A percentile compares a stretch with the other conserved stretches of the same genome.
Evolutionary conservation across 2,888 invertebrate genomes (phyloP).

Genomic region (Sinodicranocentrus sp.): DNA sequence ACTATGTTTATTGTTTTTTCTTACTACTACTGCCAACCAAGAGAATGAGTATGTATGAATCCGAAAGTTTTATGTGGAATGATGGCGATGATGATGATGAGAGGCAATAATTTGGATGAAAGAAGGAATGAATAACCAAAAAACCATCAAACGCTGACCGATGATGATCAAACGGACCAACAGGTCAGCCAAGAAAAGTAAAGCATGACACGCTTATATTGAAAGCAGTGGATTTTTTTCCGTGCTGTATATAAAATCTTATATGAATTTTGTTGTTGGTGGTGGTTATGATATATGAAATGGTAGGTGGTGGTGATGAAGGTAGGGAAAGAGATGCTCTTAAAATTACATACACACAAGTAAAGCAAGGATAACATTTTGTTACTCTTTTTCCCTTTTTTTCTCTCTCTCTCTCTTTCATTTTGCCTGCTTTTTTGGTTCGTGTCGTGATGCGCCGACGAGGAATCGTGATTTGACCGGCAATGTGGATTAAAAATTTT

Average conservation of each 20-base stretch:
- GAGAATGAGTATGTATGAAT: conserved; percentile 24
- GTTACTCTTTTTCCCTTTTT: conserved; percentile 49
- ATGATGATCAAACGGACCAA: conserved; percentile 41
- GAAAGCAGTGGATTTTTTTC: neutral
- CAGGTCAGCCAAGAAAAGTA: conserved; percentile 60
- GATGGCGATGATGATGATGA: conserved; percentile 25
- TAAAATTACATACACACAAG: conserved; percentile 25
- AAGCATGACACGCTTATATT: conserved; percentile 60
- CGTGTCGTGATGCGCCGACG: conserved; percentile 75
- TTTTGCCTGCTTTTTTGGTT: conserved; percentile 29
- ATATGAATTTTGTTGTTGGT: neutral
- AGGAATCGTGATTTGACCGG: conserved; percentile 76
- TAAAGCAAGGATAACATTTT: conserved; percentile 27
- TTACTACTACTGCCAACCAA: conserved; percentile 5
- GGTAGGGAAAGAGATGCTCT: conserved; percentile 14
- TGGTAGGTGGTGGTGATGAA: conserved; percentile 30
- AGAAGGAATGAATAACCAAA: conserved; percentile 28
- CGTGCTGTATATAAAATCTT: neutral
- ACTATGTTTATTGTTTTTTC: conserved; percentile 38
- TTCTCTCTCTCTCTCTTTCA: conserved; percentile 32
- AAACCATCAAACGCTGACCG: conserved; percentile 53
- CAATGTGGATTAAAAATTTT: conserved; percentile 76
- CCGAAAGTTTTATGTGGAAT: conserved; percentile 7
- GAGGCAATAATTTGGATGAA: conserved; percentile 40
- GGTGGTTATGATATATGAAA: neutral